Percentiles rank a stretch among this genome's conserved stretches.
Evolutionary conservation across 2,797 vertebrate species (phyloP).

Genomic region (Somateria mollissima): DNA sequence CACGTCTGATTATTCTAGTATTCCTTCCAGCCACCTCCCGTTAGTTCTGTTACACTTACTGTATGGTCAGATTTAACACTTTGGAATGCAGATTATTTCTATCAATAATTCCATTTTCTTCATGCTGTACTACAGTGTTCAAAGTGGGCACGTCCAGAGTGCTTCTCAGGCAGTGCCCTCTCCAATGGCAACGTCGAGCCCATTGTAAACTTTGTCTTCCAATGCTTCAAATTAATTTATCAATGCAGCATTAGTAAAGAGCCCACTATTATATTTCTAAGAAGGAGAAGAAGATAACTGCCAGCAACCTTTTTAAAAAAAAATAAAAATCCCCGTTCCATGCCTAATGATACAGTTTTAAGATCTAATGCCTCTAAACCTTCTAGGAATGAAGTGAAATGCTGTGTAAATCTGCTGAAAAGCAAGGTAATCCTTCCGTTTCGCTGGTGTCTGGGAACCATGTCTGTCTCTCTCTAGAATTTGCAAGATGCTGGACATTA

Average conservation of each 20-base stretch:
- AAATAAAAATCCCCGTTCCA: not conserved
- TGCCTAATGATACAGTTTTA: not conserved
- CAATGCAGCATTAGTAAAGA: not conserved
- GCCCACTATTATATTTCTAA: not conserved
- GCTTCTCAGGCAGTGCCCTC: not conserved
- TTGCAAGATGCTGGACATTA: not conserved
- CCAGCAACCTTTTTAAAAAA: not conserved
- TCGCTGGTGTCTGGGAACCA: not conserved
- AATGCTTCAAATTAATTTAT: not conserved
- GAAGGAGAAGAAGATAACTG: not conserved
- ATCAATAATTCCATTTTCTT: conserved; percentile 48
- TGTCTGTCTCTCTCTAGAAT: not conserved
- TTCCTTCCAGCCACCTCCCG: conserved; percentile 20
- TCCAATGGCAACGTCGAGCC: not conserved
- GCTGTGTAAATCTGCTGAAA: not conserved
- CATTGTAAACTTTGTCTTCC: not conserved
- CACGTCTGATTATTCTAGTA: not conserved
- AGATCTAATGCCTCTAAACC: not conserved
- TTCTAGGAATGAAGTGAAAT: not conserved
- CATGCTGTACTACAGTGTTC: not conserved
- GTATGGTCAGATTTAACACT: conserved; percentile 47
- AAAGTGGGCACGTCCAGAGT: not conserved
- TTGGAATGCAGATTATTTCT: conserved; percentile 22
- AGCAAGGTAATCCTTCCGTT: not conserved
- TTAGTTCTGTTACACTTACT: conserved; percentile 46